These are phyloP conservation scores for Aphidius gifuensis DNA, from an alignment of 1,140 invertebrate species.

Conservation along the genomic window DNA sequence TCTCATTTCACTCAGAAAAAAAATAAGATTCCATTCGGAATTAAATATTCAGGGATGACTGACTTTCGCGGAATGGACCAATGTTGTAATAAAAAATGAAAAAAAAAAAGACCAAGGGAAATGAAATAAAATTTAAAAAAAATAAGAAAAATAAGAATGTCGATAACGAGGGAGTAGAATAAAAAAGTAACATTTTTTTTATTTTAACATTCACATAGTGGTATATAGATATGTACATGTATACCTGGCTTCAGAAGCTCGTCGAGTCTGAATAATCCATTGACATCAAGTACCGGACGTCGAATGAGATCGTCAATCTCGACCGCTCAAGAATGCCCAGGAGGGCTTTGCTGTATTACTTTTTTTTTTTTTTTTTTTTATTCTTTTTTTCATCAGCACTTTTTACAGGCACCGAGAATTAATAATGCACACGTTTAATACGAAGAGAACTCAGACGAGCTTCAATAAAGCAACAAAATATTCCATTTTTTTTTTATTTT, in stretches of 20 bases:
- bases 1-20: slow-evolving; percentile 23
- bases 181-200: too few species aligned
- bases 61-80: slow-evolving; percentile 4
- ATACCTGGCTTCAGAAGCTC: slow-evolving; percentile 6
- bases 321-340: slow-evolving; percentile 12
- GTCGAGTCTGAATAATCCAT: slow-evolving; percentile 14
- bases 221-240: not conserved
- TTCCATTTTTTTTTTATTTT: not conserved
- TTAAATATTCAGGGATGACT: slow-evolving; percentile 43
- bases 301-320: slow-evolving; percentile 15
- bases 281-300: slow-evolving; percentile 9
- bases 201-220: too few species aligned
- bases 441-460: slow-evolving; percentile 20
- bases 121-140: not conserved
- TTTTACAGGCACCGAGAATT: slow-evolving; percentile 39
- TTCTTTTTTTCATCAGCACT: slow-evolving; percentile 41
- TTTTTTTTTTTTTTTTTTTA: not conserved
- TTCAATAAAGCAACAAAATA: slow-evolving; percentile 1
- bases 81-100: not conserved
- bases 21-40: slow-evolving; percentile 37
- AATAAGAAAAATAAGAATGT: not conserved
- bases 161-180: not conserved
- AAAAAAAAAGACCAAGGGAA: not conserved
- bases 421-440: slow-evolving; percentile 44
- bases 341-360: slow-evolving; percentile 4